Percentiles rank a stretch among this genome's conserved stretches.
Conservation (phyloP, 2,797 vertebrate species). For the Smutsia gigantea region DNA sequence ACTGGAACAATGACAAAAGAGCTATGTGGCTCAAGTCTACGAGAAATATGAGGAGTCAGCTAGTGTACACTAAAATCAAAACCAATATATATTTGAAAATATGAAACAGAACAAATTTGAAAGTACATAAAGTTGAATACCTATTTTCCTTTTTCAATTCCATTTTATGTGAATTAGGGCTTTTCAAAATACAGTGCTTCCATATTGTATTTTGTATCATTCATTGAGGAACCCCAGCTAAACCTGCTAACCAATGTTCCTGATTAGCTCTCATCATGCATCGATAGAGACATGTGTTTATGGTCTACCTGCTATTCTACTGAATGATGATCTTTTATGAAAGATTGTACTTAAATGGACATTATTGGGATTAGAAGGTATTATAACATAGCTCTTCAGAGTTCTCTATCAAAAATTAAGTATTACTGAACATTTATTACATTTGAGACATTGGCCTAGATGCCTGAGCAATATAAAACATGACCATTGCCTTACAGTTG, state of each 20-base stretch:
- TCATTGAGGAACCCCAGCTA: not conserved
- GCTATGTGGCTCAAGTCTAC: not conserved
- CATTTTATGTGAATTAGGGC: not conserved
- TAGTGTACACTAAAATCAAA: not conserved
- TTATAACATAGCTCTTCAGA: not conserved
- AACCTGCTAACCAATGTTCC: not conserved
- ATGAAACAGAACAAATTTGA: not conserved
- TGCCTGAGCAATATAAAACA: not conserved
- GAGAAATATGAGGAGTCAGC: not conserved
- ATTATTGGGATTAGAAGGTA: not conserved
- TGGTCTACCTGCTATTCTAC: not conserved
- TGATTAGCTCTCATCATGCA: not conserved
- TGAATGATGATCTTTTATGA: not conserved
- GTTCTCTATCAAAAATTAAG: not conserved
- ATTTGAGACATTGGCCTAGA: not conserved
- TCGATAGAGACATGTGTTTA: not conserved
- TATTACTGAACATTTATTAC: not conserved
- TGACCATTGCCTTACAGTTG: not conserved
- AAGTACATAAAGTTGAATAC: not conserved
- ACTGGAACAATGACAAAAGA: not conserved
- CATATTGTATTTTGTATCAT: not conserved
- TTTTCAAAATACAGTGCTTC: not conserved
- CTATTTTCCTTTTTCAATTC: not conserved
- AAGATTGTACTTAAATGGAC: not conserved
- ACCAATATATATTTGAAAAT: conserved; percentile 5